Percentiles rank a stretch among this genome's conserved stretches.
Conservation (phyloP, 2,113 vertebrate species). For the Thamnophis sirtalis region DNA sequence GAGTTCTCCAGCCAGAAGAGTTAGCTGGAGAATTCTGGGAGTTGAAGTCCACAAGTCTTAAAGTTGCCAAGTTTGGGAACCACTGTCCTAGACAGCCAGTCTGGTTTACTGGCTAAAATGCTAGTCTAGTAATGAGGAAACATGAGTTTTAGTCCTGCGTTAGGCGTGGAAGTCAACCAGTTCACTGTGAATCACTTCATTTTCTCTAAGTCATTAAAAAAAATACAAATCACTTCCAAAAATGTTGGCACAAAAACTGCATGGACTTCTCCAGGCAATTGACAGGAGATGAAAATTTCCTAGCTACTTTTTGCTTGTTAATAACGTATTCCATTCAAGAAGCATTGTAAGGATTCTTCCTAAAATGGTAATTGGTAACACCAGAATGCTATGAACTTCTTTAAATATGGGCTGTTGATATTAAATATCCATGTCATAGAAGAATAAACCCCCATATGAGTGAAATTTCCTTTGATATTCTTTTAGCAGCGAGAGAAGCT, state of each 20-base stretch:
- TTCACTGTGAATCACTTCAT: not conserved
- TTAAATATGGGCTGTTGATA: not conserved
- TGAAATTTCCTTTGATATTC: constrained; percentile 20
- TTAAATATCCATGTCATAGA: not conserved
- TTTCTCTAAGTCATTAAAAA: not conserved
- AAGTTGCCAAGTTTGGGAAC: too few species aligned
- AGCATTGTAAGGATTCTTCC: not conserved
- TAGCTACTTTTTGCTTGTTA: not conserved
- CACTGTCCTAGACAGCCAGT: not conserved
- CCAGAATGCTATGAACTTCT: not conserved
- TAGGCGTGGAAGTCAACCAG: not conserved
- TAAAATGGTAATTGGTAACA: not conserved
- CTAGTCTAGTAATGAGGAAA: not conserved
- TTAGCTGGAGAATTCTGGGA: too few species aligned
- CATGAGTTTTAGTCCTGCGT: not conserved
- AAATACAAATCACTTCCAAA: not conserved
- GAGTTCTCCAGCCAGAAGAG: too few species aligned
- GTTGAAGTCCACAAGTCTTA: too few species aligned
- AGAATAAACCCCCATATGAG: not conserved
- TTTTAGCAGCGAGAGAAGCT: constrained; percentile 78
- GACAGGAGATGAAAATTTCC: not conserved
- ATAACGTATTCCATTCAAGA: not conserved
- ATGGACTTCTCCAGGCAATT: not conserved
- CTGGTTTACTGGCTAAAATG: not conserved
- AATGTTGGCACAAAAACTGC: not conserved